Percentiles rank a stretch among this genome's conserved stretches.
These are phyloP conservation scores for Sylvilagus bachmani DNA, from an alignment of 2,113 vertebrate genomes.

Conservation along the genomic window DNA sequence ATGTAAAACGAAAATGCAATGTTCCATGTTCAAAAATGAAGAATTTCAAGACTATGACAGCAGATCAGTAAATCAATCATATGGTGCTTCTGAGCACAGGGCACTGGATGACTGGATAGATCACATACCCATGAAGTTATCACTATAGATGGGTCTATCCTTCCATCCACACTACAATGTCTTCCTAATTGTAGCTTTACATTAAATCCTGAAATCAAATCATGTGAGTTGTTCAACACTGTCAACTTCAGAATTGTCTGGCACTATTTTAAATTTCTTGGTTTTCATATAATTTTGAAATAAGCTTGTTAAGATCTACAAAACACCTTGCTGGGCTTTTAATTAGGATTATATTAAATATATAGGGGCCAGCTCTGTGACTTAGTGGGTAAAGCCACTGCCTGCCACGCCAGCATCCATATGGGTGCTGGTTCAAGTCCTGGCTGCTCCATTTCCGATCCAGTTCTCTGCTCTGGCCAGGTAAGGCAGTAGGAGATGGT, in stretches of 20 bases:
- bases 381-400: no score
- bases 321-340: not conserved
- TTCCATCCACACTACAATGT: not conserved
- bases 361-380: not conserved
- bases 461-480: no score
- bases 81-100: not conserved
- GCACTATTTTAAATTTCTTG: not conserved
- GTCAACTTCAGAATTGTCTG: not conserved
- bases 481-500: no score
- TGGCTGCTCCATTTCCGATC: no score
- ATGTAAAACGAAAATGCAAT: not conserved
- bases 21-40: not conserved
- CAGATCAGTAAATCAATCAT: not conserved
- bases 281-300: not conserved
- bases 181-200: not conserved
- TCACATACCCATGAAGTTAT: not conserved
- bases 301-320: not conserved
- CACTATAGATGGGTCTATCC: fast-evolving
- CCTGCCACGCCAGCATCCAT: no score
- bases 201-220: not conserved
- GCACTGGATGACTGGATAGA: not conserved
- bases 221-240: not conserved
- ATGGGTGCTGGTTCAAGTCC: no score
- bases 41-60: not conserved
- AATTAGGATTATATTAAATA: not conserved